A percentile compares a stretch with the other conserved stretches of the same genome.
Evolutionary conservation across 2,888 invertebrate species (phyloP).

Genomic region (Amblyjoppa fuscipennis): DNA sequence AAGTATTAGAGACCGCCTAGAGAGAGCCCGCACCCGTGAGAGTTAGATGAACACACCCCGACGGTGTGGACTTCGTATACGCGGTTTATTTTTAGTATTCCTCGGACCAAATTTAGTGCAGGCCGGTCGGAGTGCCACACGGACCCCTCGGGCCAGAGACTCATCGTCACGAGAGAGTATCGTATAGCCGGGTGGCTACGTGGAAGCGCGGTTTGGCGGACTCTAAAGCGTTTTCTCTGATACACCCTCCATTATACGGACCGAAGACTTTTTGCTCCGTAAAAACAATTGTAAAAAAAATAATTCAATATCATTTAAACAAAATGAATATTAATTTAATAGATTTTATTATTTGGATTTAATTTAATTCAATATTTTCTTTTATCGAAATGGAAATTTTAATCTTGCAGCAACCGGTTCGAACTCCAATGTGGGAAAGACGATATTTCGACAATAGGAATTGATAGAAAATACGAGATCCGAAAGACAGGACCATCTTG

Average conservation of each 20-base stretch:
- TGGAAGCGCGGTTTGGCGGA: background rate
- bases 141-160: slow-evolving; percentile 33
- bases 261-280: background rate
- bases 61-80: slow-evolving; percentile 46
- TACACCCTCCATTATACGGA: background rate
- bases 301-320: too few relatives aligned
- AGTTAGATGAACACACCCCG: slow-evolving; percentile 57
- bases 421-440: too few relatives aligned
- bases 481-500: too few relatives aligned
- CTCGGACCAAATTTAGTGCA: slow-evolving; percentile 85
- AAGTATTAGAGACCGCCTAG: slow-evolving; percentile 68
- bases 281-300: background rate
- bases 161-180: slow-evolving; percentile 76
- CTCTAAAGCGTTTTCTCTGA: background rate
- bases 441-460: too few relatives aligned
- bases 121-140: slow-evolving; percentile 70
- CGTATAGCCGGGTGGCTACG: slow-evolving; percentile 77
- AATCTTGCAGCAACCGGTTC: too few relatives aligned
- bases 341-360: too few relatives aligned
- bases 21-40: slow-evolving; percentile 59
- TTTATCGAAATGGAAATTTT: too few relatives aligned
- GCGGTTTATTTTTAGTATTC: slow-evolving; percentile 82
- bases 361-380: too few relatives aligned
- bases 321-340: too few relatives aligned
- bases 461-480: too few relatives aligned